Evolutionary conservation across 2,797 vertebrate genomes (phyloP).

Genomic region (Ctenopoma multispine): DNA sequence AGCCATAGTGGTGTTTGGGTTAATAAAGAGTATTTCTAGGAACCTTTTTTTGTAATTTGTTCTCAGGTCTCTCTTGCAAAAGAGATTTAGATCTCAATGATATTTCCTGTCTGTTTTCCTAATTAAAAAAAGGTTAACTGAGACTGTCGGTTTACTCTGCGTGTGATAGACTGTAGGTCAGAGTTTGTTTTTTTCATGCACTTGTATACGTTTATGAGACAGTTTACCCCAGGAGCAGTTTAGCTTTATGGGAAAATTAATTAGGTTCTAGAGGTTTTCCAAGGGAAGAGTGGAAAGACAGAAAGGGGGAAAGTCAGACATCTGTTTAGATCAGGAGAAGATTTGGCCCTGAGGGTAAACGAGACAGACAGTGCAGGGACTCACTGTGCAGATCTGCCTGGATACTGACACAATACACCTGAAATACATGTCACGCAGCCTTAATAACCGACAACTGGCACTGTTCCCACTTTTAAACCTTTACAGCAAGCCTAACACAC

Average conservation of each 20-base stretch:
- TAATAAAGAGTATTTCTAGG: too few relatives aligned
- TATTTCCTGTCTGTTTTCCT: too few relatives aligned
- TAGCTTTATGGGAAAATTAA: conserved; percentile 21
- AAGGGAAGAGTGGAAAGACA: conserved; percentile 23
- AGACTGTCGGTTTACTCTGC: conserved; percentile 2
- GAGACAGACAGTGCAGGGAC: conserved; percentile 27
- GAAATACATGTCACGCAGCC: conserved; percentile 50
- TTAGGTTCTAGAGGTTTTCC: conserved; percentile 23
- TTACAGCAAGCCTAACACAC: conserved; percentile 24
- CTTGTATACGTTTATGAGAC: conserved; percentile 2
- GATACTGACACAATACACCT: conserved; percentile 70
- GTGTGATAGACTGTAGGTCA: neutral
- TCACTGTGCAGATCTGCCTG: conserved; percentile 66
- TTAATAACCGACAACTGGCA: conserved; percentile 55
- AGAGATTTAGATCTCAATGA: too few relatives aligned
- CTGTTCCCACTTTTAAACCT: conserved; percentile 34
- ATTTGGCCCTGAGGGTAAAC: conserved; percentile 58
- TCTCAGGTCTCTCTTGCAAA: too few relatives aligned
- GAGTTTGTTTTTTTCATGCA: conserved; percentile 6
- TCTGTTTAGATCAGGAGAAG: conserved; percentile 53
- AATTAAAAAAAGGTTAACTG: too few relatives aligned
- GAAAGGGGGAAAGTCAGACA: conserved; percentile 34
- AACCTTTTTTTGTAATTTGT: too few relatives aligned
- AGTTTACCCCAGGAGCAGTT: conserved; percentile 7
- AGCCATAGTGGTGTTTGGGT: too few relatives aligned